Base-by-base conservation (phyloP, 2,113 vertebrate species). In the Numida meleagris region DNA sequence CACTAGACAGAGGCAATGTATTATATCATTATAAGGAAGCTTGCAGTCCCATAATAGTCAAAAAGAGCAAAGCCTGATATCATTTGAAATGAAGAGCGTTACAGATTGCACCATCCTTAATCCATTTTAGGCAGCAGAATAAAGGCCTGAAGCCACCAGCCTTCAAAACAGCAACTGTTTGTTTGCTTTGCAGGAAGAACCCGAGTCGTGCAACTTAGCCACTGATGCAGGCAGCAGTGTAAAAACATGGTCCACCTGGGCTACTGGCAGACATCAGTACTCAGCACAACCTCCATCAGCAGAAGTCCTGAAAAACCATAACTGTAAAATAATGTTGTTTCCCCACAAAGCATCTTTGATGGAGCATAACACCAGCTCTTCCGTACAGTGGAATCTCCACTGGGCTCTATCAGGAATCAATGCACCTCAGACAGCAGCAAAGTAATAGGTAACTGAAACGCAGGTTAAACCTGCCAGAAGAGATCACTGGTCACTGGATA, bases 91-190 rank as follows among this genome's bases (percentile, higher is more conserved):
- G 51, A 92, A 21, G 4, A 42, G 62, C 6, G 9, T 36, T 71
- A 92, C 68, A 84, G 74, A 55, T 24, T 85, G 66, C 58, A 94
- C 40, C 16, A 48, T 48, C 76, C 80, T 86, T 91, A 86, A 91
- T 42, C 68, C 72, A 86, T 42, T 81, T 73, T 14, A 94, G 61
- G 46, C 53, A 68, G 66, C 27, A 86, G 65, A 66, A 81, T 50
- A 83, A 66, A 50, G 57, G 82, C 40, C 40, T 94, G 82, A 94
- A 77, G 57, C 55, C 76, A 74, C 29, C 72, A 89, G 73, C 58
- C 73, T 81, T 40, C 80, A 68, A 77, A 78, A 45, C 40, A 86
- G n/a, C 46, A 86, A 36, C 38, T 63, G 14, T 40, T 3, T 57
- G n/a, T 76, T 59, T 67, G 50, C 48, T 95, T 71, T 92, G 85